Conservation (phyloP, 2,113 vertebrate species). For the Solea solea region DNA sequence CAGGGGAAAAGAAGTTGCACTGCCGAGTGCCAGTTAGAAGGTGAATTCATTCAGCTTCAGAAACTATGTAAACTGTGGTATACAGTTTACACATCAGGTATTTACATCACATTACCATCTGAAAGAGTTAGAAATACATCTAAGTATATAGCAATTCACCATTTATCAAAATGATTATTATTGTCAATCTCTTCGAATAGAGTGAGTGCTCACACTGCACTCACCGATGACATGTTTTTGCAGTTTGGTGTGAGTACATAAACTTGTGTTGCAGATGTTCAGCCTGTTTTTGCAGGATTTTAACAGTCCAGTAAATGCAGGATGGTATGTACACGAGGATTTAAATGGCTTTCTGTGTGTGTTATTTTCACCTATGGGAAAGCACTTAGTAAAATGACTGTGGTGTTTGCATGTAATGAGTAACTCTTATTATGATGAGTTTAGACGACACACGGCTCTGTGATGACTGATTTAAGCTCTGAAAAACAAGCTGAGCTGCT, state of each 20-base stretch:
- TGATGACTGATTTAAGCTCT: background rate
- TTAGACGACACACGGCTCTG: background rate
- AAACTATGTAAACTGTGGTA: no score
- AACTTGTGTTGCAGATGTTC: background rate
- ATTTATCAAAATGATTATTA: background rate
- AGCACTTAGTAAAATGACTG: background rate
- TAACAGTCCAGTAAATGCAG: background rate
- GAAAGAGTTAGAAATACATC: no score
- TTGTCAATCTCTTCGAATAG: background rate
- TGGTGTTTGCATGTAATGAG: background rate
- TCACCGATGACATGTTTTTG: background rate
- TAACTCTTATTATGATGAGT: background rate
- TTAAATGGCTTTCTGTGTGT: background rate
- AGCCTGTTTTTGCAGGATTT: background rate
- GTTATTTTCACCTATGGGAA: background rate
- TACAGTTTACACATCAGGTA: no score
- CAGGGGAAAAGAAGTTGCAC: no score
- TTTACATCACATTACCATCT: no score
- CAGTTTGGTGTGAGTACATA: background rate
- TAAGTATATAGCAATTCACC: background rate
- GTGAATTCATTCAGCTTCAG: no score
- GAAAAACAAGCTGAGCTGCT: background rate
- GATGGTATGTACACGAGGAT: background rate
- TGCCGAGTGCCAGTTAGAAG: no score
- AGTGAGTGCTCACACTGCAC: background rate